phyloP scores from a whole-genome alignment of 2,888 invertebrate genomes.

The Lithophane socia region DNA sequence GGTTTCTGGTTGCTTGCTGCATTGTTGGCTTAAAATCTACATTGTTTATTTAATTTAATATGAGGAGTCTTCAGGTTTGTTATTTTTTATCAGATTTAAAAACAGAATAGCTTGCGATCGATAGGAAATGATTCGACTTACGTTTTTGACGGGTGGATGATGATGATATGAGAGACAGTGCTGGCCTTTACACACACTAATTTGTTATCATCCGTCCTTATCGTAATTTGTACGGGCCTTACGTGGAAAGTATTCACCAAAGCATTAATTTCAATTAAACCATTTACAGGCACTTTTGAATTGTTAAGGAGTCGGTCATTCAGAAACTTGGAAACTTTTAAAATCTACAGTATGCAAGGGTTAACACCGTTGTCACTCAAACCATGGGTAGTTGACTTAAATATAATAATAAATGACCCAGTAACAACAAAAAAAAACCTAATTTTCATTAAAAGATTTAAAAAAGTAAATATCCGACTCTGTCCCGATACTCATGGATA shows the following conservation, averaged over 20 bases:
- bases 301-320: no score
- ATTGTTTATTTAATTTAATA: neutral
- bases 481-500: no score
- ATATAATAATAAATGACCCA: no score
- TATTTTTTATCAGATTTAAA: neutral
- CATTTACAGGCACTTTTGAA: no score
- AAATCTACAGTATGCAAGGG: no score
- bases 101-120: neutral
- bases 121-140: neutral
- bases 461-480: no score
- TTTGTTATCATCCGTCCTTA: neutral
- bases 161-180: neutral
- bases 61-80: neutral
- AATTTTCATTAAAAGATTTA: no score
- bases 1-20: neutral
- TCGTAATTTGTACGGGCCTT: neutral
- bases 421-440: no score
- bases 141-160: neutral
- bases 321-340: neutral
- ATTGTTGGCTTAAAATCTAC: constrained; percentile 6
- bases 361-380: no score
- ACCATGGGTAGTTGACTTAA: no score
- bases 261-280: no score
- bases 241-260: neutral
- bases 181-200: neutral